phyloP scores from a whole-genome alignment of 2,797 vertebrate genomes.

The Intellagama lesueurii region DNA sequence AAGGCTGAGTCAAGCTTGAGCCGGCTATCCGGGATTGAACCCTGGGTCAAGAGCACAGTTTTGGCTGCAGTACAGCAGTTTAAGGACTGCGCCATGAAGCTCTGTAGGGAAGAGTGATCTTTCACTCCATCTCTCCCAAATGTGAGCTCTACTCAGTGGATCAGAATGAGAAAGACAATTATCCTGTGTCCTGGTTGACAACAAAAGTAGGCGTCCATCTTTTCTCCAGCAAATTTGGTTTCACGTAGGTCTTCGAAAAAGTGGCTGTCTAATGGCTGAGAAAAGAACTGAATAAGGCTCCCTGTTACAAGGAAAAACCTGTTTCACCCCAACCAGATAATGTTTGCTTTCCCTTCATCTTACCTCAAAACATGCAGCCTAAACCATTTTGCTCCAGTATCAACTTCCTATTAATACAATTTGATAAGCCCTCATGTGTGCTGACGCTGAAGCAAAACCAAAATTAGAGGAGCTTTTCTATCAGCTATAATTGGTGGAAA shows the following conservation, averaged over 20 bases:
- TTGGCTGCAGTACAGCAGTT: too few species aligned
- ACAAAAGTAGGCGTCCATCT: not conserved
- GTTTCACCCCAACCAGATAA: not conserved
- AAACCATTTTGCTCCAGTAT: not conserved
- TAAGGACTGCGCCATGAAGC: too few species aligned
- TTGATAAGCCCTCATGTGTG: not conserved
- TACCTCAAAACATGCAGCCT: not conserved
- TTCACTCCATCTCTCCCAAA: too few species aligned
- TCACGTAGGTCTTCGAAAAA: not conserved
- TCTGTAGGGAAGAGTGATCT: not conserved
- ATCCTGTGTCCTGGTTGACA: not conserved
- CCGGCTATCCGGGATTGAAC: too few species aligned
- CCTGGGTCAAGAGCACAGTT: too few species aligned
- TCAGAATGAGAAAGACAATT: not conserved
- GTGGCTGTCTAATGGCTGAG: not conserved
- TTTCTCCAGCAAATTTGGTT: not conserved
- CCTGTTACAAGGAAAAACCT: not conserved
- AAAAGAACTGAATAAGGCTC: not conserved
- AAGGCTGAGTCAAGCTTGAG: too few species aligned
- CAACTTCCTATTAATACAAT: not conserved
- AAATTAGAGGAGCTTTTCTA: not conserved
- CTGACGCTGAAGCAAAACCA: slow-evolving; percentile 20
- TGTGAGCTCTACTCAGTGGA: not conserved
- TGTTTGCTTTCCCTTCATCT: too few species aligned
- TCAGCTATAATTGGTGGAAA: too few species aligned